Evolutionary conservation across 2,888 invertebrate species (phyloP).

Genomic region (Stenotaenia linearis): DNA sequence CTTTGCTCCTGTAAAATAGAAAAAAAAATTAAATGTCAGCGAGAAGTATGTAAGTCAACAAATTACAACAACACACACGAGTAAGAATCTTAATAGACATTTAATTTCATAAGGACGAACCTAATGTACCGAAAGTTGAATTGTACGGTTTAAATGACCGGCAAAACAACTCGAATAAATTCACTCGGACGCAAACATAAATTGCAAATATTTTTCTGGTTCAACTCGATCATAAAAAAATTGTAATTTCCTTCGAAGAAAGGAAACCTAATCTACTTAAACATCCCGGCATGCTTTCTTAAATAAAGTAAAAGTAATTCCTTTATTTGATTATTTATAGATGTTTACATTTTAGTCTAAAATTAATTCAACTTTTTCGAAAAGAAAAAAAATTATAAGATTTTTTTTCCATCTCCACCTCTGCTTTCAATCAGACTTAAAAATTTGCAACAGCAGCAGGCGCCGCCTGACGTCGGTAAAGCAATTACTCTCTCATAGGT

Average conservation of each 20-base stretch:
- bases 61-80: not conserved
- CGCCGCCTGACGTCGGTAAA: constrained; percentile 17
- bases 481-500: constrained; percentile 26
- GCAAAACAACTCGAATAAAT: not conserved
- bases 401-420: not conserved
- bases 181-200: not conserved
- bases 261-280: not conserved
- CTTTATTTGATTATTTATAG: too few relatives aligned
- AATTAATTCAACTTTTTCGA: not conserved
- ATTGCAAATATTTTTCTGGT: not conserved
- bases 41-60: not conserved
- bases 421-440: constrained; percentile 17
- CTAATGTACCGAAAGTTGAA: not conserved
- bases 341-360: not conserved
- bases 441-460: constrained; percentile 23
- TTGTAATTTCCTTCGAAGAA: not conserved
- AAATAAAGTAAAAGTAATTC: too few relatives aligned
- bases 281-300: not conserved
- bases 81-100: not conserved
- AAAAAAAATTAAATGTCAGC: constrained; percentile 26
- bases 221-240: constrained; percentile 8
- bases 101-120: not conserved
- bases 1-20: constrained; percentile 74
- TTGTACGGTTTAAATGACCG: not conserved
- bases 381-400: not conserved